Evolutionary conservation across 2,797 vertebrate species (phyloP).

Genomic region (Myotis pilosus): DNA sequence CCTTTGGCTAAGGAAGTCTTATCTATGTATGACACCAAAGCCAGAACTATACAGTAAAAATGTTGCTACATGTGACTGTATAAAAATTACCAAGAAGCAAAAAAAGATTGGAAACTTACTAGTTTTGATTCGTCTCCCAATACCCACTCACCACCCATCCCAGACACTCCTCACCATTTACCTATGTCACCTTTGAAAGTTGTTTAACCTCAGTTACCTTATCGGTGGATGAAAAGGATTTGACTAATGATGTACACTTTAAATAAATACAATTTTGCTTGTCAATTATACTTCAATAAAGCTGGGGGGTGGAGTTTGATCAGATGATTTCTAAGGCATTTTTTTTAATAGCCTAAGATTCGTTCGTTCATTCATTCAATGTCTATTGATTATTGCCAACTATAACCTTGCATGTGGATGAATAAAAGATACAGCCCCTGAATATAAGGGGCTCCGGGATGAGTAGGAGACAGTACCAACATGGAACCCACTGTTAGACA

Average conservation of each 20-base stretch:
- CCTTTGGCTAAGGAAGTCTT: not conserved
- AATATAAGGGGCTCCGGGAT: not conserved
- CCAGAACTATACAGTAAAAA: not conserved
- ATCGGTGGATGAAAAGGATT: not conserved
- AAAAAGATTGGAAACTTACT: not conserved
- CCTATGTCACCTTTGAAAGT: not conserved
- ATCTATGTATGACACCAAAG: not conserved
- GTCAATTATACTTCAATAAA: not conserved
- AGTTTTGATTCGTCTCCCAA: not conserved
- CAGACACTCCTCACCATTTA: not conserved
- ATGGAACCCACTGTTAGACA: not conserved
- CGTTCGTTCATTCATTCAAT: not conserved
- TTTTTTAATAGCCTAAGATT: not conserved
- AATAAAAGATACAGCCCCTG: not conserved
- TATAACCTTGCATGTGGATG: not conserved
- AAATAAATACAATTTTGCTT: not conserved
- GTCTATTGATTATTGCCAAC: not conserved
- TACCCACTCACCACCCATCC: not conserved
- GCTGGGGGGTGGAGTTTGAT: not conserved
- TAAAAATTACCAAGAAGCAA: not conserved
- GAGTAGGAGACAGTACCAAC: not conserved
- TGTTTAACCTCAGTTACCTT: not conserved
- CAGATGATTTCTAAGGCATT: not conserved
- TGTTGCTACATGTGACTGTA: not conserved
- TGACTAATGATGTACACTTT: not conserved